These are phyloP conservation scores for Apostichopus leukothele DNA, from an alignment of 53 echinoderm and acorn worm species.

Conservation along the genomic window DNA sequence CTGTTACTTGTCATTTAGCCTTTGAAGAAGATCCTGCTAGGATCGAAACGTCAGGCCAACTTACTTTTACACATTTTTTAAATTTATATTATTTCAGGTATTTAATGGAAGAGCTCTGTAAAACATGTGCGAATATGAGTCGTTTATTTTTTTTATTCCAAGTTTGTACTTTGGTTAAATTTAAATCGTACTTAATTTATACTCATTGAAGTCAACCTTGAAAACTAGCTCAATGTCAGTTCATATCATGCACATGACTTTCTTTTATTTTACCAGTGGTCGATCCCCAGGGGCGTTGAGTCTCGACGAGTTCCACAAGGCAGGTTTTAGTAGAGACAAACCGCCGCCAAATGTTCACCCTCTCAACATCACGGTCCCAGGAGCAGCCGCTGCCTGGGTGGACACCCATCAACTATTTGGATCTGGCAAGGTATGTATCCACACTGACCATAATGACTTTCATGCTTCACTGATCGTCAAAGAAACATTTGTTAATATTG, in stretches of 20 bases:
- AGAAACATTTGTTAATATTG: no score
- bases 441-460: neutral
- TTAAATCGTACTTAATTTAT: neutral
- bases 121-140: no score
- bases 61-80: no score
- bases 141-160: no score
- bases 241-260: neutral
- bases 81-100: no score
- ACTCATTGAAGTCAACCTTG: neutral
- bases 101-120: no score
- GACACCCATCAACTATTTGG: constrained; percentile 79
- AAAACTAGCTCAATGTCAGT: no score
- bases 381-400: constrained; percentile 87
- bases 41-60: no score
- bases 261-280: constrained; percentile 55
- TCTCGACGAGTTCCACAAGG: constrained; percentile 54
- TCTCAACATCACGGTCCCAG: constrained; percentile 73
- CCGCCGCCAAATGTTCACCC: constrained; percentile 64
- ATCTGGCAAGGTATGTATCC: constrained; percentile 50
- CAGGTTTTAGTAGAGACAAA: constrained; percentile 57
- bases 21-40: no score
- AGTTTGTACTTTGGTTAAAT: no score
- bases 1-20: no score
- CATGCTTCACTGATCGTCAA: no score
- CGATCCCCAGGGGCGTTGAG: constrained; percentile 55